phyloP scores from a whole-genome alignment of 2,888 invertebrate genomes.

The Hypselothyrea guttata region DNA sequence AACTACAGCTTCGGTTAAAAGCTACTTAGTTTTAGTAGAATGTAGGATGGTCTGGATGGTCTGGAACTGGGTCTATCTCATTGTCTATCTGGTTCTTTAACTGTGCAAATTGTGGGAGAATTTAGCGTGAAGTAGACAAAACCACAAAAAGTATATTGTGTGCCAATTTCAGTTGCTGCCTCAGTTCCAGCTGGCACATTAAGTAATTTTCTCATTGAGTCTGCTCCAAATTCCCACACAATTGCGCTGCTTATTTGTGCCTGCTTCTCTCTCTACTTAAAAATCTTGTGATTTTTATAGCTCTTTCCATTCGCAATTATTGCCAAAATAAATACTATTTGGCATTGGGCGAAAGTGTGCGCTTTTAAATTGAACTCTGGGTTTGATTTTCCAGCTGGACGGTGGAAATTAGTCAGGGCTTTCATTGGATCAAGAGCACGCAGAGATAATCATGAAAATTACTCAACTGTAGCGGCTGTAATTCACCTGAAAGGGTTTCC shows the following conservation, averaged over 20 bases:
- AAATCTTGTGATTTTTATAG: background rate
- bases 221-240: slow-evolving; percentile 67
- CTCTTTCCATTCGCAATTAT: slow-evolving; percentile 39
- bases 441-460: slow-evolving; percentile 13
- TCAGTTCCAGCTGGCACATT: slow-evolving; percentile 43
- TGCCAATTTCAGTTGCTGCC: slow-evolving; percentile 48
- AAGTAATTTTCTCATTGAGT: slow-evolving; percentile 72
- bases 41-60: background rate
- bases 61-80: background rate
- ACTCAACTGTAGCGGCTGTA: background rate
- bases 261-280: slow-evolving; percentile 30
- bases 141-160: slow-evolving; percentile 49
- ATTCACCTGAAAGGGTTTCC: slow-evolving; percentile 16
- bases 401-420: slow-evolving; percentile 36
- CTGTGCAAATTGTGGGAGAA: slow-evolving; percentile 69
- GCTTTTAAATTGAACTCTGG: slow-evolving; percentile 11
- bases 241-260: slow-evolving; percentile 53
- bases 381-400: slow-evolving; percentile 17
- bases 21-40: background rate
- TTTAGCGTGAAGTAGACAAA: slow-evolving; percentile 20
- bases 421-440: slow-evolving; percentile 31
- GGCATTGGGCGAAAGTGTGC: slow-evolving; percentile 51
- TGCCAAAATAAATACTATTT: slow-evolving; percentile 23
- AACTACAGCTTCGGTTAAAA: slow-evolving; percentile 15
- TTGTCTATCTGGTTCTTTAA: slow-evolving; percentile 15